Conservation (phyloP, 1,140 invertebrate genomes). For the Caenorhabditis tropicalis region DNA sequence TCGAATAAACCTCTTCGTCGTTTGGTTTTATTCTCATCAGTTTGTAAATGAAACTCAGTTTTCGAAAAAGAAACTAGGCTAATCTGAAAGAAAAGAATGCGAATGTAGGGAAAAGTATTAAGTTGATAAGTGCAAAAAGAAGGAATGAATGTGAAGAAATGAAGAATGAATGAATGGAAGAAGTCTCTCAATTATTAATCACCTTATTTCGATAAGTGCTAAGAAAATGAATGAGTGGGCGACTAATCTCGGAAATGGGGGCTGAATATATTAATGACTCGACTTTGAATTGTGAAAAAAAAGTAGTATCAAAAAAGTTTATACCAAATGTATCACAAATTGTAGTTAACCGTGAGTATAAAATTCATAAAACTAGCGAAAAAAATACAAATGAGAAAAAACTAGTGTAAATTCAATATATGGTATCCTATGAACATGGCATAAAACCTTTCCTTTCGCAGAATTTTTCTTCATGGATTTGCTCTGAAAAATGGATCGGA, state of each 20-base stretch:
- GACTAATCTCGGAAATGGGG: slow-evolving; percentile 26
- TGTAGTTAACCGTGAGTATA: too few species aligned
- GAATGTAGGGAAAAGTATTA: not conserved
- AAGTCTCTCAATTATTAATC: slow-evolving; percentile 37
- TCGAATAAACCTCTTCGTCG: too few species aligned
- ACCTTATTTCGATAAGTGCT: slow-evolving; percentile 45
- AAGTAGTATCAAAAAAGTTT: not conserved
- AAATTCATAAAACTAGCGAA: too few species aligned
- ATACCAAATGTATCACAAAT: too few species aligned
- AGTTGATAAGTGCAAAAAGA: slow-evolving; percentile 7
- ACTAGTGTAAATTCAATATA: too few species aligned
- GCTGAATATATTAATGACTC: slow-evolving; percentile 8
- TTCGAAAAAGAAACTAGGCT: not conserved
- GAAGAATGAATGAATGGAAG: not conserved
- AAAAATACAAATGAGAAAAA: too few species aligned
- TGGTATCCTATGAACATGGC: too few species aligned
- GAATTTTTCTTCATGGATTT: slow-evolving; percentile 14
- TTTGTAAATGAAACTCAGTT: not conserved
- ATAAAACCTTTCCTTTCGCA: not conserved
- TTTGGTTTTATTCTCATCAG: too few species aligned
- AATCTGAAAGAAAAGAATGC: not conserved
- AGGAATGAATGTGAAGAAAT: not conserved
- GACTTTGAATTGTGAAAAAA: not conserved
- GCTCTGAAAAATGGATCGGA: not conserved
- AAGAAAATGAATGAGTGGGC: not conserved